Evolutionary conservation across 2,797 vertebrate species (phyloP), one percentile per base, ranked within the genome.

Genomic region (Macropodus opercularis): DNA sequence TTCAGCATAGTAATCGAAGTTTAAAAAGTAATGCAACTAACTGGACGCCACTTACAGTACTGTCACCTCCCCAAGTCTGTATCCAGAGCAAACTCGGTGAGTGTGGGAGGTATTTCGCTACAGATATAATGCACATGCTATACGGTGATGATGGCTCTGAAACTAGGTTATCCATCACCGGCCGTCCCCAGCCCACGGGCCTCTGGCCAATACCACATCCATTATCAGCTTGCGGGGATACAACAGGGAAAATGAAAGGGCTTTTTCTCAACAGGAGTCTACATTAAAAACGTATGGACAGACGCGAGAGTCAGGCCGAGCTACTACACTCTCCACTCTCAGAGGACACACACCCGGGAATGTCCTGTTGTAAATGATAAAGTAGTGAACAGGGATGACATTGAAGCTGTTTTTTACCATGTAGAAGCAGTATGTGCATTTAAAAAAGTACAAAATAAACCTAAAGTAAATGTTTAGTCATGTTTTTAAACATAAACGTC

Each of bases 131-230:
- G 72, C 90, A 92, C 85, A 91, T 90, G 90, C 82, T 75, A 70
- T 49, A 36, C 48, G 47, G 87, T 85, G 87, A 90, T 91, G 90
- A 91, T 84, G 80, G 82, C 61, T 77, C 69, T 88, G 80, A 86
- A 88, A 89, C 85, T 72, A 85, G 84, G 84, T 89, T 86, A 92
- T 92, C 87, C 86, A 91, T 92, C 90, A 91, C 72, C 69, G 68
- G 74, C 63, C 63, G 51, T 81, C 76, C 41, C 80, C 67, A 14
- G 63, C 74, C 80, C 58, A 49, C 23, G 64, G 85, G 79, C 84
- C 79, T 65, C 82, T 23, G 61, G 76, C 88, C 90, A 87, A 89
- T 72, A 80, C 72, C 86, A 78, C 89, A 87, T 92, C 85, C 71
- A 83, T 91, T 91, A 86, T 87, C 84, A 85, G 82, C 75, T 83